Percentiles rank a stretch among this genome's conserved stretches.
phyloP scores from a whole-genome alignment of 2,888 invertebrate genomes.

The Dione vanillae region DNA sequence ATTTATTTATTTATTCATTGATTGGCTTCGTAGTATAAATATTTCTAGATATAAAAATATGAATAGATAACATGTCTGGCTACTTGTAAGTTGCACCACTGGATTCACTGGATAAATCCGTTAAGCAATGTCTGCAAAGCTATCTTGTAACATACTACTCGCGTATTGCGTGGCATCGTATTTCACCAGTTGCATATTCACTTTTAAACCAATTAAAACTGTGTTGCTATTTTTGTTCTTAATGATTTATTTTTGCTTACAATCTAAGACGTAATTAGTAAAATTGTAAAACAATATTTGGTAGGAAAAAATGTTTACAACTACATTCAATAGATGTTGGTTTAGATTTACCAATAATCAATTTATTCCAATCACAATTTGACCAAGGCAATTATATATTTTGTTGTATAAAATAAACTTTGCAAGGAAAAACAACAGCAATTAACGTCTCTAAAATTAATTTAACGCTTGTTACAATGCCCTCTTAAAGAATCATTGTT shows the following conservation, averaged over 20 bases:
- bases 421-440: conserved; percentile 16
- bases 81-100: conserved; percentile 15
- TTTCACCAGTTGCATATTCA: conserved; percentile 27
- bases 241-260: too few species aligned
- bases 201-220: conserved; percentile 13
- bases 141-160: conserved; percentile 28
- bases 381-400: conserved; percentile 10
- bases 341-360: not conserved
- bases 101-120: conserved; percentile 24
- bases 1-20: too few species aligned
- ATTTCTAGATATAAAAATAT: not conserved
- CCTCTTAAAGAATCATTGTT: conserved; percentile 28
- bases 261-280: too few species aligned
- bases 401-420: not conserved
- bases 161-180: conserved; percentile 14
- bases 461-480: conserved; percentile 35
- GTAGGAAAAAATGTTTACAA: too few species aligned
- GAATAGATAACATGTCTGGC: conserved; percentile 10
- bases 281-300: too few species aligned
- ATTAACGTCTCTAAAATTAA: conserved; percentile 33
- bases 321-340: too few species aligned
- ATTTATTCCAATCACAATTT: conserved; percentile 16
- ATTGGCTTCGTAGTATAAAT: too few species aligned
- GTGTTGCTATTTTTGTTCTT: conserved; percentile 3
- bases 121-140: conserved; percentile 28